Evolutionary conservation across 92 coral and sea anemone species (phyloP), one percentile per base, ranked within the genome.

Genomic region (Phenganax marumi): DNA sequence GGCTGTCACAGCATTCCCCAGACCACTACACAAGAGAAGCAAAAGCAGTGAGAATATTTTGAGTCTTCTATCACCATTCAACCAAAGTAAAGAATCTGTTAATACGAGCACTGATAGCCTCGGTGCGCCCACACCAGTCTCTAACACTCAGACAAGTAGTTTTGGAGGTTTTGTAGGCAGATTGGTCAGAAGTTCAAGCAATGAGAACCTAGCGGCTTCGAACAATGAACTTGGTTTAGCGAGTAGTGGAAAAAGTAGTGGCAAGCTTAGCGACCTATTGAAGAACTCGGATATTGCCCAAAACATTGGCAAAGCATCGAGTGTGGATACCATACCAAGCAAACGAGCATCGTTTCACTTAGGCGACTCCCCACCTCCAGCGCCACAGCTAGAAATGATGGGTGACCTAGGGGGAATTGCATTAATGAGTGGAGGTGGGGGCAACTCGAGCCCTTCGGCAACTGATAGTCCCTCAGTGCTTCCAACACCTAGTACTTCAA

Each of bases 301-400:
- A 12, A 96, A 92, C 49, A 86, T 96, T 43, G 99, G 99, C 16
- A 92, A 92, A 22, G 88, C 99, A 2, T 86, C 96, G 3, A 96
- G 99, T 61, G 73, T 96, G 14, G 99, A 96, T 53, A 73, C 91
- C 3, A 84, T 85, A 47, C 46, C 47, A 21, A 78, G 49, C 25
- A 78, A 78, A 26, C 83, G 83, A 9, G 89, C 87, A 25, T 89
- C 85, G 3, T 88, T 90, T 69, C 89, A 75, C 18, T 80, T 97
- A 16, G 89, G 99, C 9, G 91, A 86, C 47, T 89, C 97, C 11
- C 97, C 97, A 0, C 99, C 97, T 0, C 92, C 99, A 10, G 97
- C 99, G 12, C 81, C 99, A 25, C 87, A 77, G 50, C 90, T 96
- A 26, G 95, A 91, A 33, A 54, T 77, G 56, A 91, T 88, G 70